Conservation (phyloP, 2,888 invertebrate genomes). For the Psylliodes chrysocephalus region DNA sequence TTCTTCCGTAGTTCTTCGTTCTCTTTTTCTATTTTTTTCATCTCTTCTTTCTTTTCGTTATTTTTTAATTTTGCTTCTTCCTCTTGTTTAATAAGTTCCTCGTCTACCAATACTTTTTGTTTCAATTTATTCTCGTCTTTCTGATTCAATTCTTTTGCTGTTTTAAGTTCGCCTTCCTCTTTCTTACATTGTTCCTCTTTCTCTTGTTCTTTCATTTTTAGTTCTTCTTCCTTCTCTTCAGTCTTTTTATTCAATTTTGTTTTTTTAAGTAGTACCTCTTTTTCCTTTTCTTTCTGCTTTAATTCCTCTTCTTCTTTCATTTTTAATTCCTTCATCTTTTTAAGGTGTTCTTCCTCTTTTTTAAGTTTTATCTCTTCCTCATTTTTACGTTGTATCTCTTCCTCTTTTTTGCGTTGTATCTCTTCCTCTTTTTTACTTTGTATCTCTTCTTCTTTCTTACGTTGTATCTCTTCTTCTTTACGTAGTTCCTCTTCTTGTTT, state of each 20-base stretch:
- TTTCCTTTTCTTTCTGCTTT: conserved; percentile 28
- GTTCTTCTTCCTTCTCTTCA: conserved; percentile 41
- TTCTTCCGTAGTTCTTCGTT: conserved; percentile 18
- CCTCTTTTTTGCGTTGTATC: conserved; percentile 41
- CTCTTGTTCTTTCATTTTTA: conserved; percentile 39
- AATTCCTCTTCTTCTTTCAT: conserved; percentile 32
- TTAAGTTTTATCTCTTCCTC: conserved; percentile 24
- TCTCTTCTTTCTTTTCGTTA: conserved; percentile 30
- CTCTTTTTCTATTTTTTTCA: conserved; percentile 28
- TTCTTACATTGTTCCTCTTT: conserved; percentile 30
- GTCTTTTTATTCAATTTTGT: conserved; percentile 27
- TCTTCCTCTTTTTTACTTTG: conserved; percentile 27
- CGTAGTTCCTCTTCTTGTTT: conserved; percentile 34
- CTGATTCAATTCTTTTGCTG: conserved; percentile 32
- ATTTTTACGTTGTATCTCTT: conserved; percentile 24
- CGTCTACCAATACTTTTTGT: conserved; percentile 36
- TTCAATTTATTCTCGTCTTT: conserved; percentile 22
- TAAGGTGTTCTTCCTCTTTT: conserved; percentile 2
- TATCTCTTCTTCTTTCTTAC: conserved; percentile 34
- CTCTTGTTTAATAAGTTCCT: conserved; percentile 33
- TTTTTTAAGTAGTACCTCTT: conserved; percentile 36
- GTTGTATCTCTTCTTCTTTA: conserved; percentile 41
- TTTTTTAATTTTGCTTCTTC: conserved; percentile 21
- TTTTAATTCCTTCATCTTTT: conserved; percentile 28
- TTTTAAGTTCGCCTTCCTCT: conserved; percentile 45